These are phyloP conservation scores for Micropoecilia bifurca DNA, from an alignment of 2,797 vertebrate genomes.

Conservation along the genomic window DNA sequence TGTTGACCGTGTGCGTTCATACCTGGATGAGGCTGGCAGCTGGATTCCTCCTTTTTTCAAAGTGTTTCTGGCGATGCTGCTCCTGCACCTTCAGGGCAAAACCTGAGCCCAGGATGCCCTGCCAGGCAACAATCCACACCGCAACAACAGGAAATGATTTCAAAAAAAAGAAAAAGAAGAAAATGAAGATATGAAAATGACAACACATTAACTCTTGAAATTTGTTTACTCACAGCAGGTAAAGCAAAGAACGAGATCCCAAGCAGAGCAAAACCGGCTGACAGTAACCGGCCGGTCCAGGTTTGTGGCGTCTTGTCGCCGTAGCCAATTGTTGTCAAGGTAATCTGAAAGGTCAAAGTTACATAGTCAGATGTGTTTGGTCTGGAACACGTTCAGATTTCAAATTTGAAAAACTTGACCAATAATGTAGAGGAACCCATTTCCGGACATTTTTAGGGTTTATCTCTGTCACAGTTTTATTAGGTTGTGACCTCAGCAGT, in stretches of 20 bases:
- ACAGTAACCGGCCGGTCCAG: slow-evolving; percentile 95
- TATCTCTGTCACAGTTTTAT: neutral
- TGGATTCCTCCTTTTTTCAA: slow-evolving; percentile 98
- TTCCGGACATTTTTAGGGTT: neutral
- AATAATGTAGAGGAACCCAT: neutral
- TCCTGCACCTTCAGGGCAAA: slow-evolving; percentile 98
- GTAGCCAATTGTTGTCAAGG: slow-evolving; percentile 96
- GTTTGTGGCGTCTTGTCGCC: slow-evolving; percentile 98
- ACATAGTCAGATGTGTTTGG: slow-evolving; percentile 2
- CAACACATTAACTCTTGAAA: neutral
- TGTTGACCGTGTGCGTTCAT: slow-evolving; percentile 33
- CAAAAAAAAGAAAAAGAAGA: neutral
- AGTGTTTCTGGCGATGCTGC: slow-evolving; percentile 98
- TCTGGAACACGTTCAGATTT: neutral
- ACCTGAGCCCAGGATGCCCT: slow-evolving; percentile 98
- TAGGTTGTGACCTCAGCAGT: neutral
- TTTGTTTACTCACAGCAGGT: slow-evolving; percentile 86
- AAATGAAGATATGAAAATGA: neutral
- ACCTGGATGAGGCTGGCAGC: slow-evolving; percentile 99
- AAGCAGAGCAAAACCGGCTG: slow-evolving; percentile 94
- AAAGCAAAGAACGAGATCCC: slow-evolving; percentile 98
- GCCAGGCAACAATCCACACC: slow-evolving; percentile 22
- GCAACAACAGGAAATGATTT: neutral
- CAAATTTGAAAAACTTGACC: neutral
- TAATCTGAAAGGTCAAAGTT: slow-evolving; percentile 85